phyloP scores from a whole-genome alignment of 2,113 vertebrate species.

The Dipodomys merriami region DNA sequence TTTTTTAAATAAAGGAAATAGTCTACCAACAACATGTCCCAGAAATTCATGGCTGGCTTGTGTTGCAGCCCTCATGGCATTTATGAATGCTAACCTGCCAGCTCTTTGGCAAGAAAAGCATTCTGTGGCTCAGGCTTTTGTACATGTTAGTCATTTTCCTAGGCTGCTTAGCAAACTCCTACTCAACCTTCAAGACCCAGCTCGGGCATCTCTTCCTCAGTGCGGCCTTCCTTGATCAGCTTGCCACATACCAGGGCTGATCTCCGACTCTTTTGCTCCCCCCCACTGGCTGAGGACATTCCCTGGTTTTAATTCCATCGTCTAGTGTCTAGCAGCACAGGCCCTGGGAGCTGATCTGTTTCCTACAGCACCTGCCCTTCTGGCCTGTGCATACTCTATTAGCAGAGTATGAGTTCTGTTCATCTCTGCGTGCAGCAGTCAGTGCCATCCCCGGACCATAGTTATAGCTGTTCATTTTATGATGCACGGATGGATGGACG shows the following conservation, averaged over 20 bases:
- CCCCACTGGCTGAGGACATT: not conserved
- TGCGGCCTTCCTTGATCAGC: not conserved
- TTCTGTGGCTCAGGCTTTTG: not conserved
- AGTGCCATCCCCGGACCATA: not conserved
- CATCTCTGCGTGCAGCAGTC: not conserved
- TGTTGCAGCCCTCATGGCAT: rapidly evolving
- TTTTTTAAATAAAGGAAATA: not conserved
- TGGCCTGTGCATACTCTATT: not conserved
- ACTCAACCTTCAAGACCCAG: not conserved
- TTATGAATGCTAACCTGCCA: too few relatives aligned
- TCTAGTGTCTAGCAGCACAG: not conserved
- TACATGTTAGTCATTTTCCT: not conserved
- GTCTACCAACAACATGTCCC: rapidly evolving
- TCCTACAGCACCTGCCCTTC: not conserved
- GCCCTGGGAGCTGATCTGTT: not conserved
- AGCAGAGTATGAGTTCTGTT: not conserved
- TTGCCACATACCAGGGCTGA: too few relatives aligned
- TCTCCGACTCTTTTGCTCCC: not conserved
- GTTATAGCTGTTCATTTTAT: not conserved
- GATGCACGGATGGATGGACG: not conserved
- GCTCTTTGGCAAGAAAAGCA: not conserved
- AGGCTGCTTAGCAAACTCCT: not conserved
- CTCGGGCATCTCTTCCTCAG: not conserved
- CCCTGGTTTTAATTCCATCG: not conserved
- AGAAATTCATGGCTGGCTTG: too few relatives aligned